Evolutionary conservation across 2,797 vertebrate species (phyloP).

Genomic region (Lepilemur ruficaudatus): DNA sequence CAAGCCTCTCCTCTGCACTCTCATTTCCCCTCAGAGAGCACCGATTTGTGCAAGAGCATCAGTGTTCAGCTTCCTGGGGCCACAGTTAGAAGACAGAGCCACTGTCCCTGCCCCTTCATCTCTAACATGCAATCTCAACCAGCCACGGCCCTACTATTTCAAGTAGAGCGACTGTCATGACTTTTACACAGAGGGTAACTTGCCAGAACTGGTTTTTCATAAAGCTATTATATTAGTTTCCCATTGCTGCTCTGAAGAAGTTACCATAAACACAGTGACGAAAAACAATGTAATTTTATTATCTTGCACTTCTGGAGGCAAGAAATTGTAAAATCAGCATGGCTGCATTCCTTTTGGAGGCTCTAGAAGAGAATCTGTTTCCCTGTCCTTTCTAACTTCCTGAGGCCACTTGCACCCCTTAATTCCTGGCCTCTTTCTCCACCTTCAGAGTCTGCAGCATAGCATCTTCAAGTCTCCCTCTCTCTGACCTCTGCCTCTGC

Average conservation of each 20-base stretch:
- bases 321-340: background rate
- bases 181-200: background rate
- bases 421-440: background rate
- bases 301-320: background rate
- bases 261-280: background rate
- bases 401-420: background rate
- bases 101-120: background rate
- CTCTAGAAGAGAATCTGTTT: background rate
- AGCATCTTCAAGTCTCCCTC: background rate
- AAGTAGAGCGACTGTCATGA: background rate
- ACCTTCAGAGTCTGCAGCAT: background rate
- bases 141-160: background rate
- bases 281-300: background rate
- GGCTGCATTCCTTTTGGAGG: background rate
- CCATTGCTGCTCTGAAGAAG: background rate
- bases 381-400: background rate
- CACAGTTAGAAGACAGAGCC: background rate
- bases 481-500: background rate
- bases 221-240: background rate
- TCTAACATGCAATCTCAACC: background rate
- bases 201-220: background rate
- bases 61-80: background rate
- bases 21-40: background rate
- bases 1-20: background rate
- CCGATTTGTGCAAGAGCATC: background rate